Base-by-base conservation (phyloP, 1,140 invertebrate genomes). In the Cataglyphis hispanica region DNA sequence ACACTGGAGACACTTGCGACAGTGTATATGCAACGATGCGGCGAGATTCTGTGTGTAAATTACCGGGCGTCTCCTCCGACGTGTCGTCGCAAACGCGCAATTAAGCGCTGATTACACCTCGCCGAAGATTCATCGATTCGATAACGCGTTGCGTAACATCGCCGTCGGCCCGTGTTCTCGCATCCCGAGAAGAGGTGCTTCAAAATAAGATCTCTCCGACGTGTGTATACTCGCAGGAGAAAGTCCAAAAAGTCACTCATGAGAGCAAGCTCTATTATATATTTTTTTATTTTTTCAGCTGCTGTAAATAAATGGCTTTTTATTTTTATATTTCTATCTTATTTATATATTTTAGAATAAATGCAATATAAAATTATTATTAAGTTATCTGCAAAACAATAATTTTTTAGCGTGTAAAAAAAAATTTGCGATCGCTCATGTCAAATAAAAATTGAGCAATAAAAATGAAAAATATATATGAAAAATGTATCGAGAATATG, bases 111-210 rank as follows among this genome's bases (percentile, higher is more conserved):
- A 81, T 81, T 60, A 81, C 63, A n/a, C 64, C 37, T 31, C 64
- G 53, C 67, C 43, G 64, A 53, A 86, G 81, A 53, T 69, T 85
- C 78, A 70, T 81, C 83, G 87, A 85, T 88, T 88, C 81, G 84
- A 88, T 89, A 89, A 89, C 86, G 67, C 66, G 64, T 89, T 89
- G 85, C 64, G 70, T 77, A 89, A 89, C 66, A 78, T 84, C 58
- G 77, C 61, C 86, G 43, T 81, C 78, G 78, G 66, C 76, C 76
- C 37, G 46, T 81, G 50, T 81, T 34, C 78, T 81, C 78, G 66
- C 25, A 72, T 72, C 77, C 34, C 50, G 64, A 27, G 40, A 46
- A 27, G 34, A 81, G 66, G 25, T 25, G 22, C 66, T 72, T 81
- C 25, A 72, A 81, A 81, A 81, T 81, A 72, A 81, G 37, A 81